A percentile compares a stretch with the other conserved stretches of the same genome.
These are phyloP conservation scores for Cylloceria caligata DNA, from an alignment of 2,888 invertebrate genomes.

Conservation along the genomic window DNA sequence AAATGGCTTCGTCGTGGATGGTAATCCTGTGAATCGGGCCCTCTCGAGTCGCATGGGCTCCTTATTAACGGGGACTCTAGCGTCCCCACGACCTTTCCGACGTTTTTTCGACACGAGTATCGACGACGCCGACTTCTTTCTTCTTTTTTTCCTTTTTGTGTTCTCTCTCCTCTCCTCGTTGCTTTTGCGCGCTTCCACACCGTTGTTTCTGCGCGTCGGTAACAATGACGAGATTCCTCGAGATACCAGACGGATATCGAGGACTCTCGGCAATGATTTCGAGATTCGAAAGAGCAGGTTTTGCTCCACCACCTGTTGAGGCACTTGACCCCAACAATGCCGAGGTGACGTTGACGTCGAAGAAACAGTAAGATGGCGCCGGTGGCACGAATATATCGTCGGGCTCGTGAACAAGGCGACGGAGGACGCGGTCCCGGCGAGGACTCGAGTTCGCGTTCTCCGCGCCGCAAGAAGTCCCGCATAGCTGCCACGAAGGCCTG, in stretches of 20 bases:
- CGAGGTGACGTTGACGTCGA: slow-evolving; percentile 30
- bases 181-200: slow-evolving; percentile 10
- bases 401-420: slow-evolving; percentile 59
- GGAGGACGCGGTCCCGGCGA: slow-evolving; percentile 70
- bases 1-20: slow-evolving; percentile 73
- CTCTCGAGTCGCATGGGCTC: slow-evolving; percentile 81
- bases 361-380: slow-evolving; percentile 29
- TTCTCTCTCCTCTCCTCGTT: slow-evolving; percentile 33
- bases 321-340: slow-evolving; percentile 16
- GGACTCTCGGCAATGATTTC: slow-evolving; percentile 25
- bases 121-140: slow-evolving; percentile 64
- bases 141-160: slow-evolving; percentile 45
- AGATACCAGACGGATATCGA: slow-evolving; percentile 1
- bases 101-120: slow-evolving; percentile 70
- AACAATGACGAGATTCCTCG: slow-evolving; percentile 26
- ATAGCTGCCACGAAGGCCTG: slow-evolving; percentile 84
- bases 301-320: slow-evolving; percentile 17
- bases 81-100: slow-evolving; percentile 76
- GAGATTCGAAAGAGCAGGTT: not conserved
- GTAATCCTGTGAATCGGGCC: slow-evolving; percentile 78
- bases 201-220: slow-evolving; percentile 11
- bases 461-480: slow-evolving; percentile 83
- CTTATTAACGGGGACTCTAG: slow-evolving; percentile 76
- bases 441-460: slow-evolving; percentile 77
- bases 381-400: slow-evolving; percentile 59